Percentiles rank a stretch among this genome's conserved stretches.
Evolutionary conservation across 2,797 vertebrate species (phyloP).

Genomic region (Coccyzus lansbergi): DNA sequence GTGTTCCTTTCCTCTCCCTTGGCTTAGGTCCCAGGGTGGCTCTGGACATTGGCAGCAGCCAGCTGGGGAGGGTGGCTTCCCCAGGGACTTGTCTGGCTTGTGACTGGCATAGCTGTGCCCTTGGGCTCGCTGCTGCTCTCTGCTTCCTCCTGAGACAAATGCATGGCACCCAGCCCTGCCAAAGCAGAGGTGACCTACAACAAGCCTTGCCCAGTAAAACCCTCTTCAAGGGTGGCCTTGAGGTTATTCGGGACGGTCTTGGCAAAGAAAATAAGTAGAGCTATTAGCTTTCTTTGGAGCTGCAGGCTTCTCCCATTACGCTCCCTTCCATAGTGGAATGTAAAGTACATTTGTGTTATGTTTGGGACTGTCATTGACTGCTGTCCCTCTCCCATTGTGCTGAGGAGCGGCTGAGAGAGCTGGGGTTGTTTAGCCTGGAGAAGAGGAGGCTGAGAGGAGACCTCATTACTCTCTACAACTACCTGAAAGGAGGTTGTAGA

Average conservation of each 20-base stretch:
- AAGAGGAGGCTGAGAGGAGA: no score
- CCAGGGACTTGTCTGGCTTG: not conserved
- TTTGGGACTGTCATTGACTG: not conserved
- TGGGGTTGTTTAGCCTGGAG: no score
- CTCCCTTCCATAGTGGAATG: not conserved
- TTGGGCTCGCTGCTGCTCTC: not conserved
- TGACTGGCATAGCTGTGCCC: not conserved
- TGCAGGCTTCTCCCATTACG: not conserved
- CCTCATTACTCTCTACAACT: no score
- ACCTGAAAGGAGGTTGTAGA: no score
- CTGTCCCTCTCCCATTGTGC: not conserved
- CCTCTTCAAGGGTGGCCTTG: not conserved
- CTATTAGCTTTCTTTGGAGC: not conserved
- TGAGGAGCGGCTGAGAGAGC: no score
- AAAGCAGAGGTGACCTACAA: not conserved
- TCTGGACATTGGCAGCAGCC: not conserved
- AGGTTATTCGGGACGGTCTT: not conserved
- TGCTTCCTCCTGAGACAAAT: not conserved
- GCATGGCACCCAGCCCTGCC: not conserved
- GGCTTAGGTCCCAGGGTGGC: not conserved
- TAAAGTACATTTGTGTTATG: not conserved
- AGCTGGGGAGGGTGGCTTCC: not conserved
- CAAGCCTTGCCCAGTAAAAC: not conserved
- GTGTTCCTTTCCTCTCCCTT: not conserved
- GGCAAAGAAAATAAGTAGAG: not conserved